Base-by-base conservation (phyloP, 2,797 vertebrate species). In the Trematomus bernacchii region DNA sequence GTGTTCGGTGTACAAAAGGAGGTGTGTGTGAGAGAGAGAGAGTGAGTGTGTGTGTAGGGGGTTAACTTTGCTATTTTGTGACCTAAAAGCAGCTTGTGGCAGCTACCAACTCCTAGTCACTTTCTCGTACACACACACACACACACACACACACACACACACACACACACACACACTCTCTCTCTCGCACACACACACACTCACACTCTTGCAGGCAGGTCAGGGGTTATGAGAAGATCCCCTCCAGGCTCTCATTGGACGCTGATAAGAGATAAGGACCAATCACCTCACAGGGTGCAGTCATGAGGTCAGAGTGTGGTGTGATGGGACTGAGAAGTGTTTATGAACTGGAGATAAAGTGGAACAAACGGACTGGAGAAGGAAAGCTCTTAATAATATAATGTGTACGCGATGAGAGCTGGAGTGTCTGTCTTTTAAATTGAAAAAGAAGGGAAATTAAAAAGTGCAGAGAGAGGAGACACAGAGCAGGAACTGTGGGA, bases 231-330 rank as follows among this genome's bases (percentile, higher is more conserved):
- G 88, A 85, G 88, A 92, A 90, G 68, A 82, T 84, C 84, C 57
- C 85, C 88, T 87, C 66, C 46, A 53, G 76, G 77, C 85, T 91
- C 82, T 89, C 66, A 65, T 27, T 88, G 79, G 83, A 84, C 82
- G 72, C 79, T 73, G 85, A 93, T 83, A 85, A 84, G 61, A 91
- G 89, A 93, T 91, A 87, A 93, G 76, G 53, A 85, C 71, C 76
- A 80, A 71, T 91, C 87, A 78, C 80, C 87, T 89, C 78, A 81
- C 85, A 66, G 51, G 70, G n/a, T 58, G 10, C 14, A 71, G 77
- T 59, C 82, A 77, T 27, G 54, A 82, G 84, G 76, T 88, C 84
- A 76, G 23, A 27, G 23, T 27, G 23, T 27, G 23, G 23, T 27
- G 23, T 27, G 23, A 3, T 27, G 23, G 23, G 23, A 27, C 23